Percentiles rank a stretch among this genome's conserved stretches.
Conservation (phyloP, 2,797 vertebrate genomes). For the Sebastes trivittatus region DNA sequence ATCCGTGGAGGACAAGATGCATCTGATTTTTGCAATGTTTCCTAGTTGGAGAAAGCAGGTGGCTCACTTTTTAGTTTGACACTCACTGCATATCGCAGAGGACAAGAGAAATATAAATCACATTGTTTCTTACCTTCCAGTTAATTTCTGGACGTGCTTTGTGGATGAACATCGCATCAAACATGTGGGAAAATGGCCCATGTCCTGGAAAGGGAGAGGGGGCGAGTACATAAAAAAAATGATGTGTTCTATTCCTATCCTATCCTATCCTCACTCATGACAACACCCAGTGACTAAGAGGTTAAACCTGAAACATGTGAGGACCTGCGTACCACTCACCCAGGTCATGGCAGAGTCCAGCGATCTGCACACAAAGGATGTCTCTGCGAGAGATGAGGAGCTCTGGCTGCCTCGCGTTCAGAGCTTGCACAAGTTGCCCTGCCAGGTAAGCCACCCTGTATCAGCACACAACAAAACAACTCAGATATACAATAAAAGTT, state of each 20-base stretch:
- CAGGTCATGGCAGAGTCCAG: conserved; percentile 96
- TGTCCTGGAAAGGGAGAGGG: conserved; percentile 84
- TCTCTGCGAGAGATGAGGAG: conserved; percentile 88
- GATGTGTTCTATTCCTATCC: not conserved
- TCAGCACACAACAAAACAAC: not conserved
- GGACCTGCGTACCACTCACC: conserved; percentile 79
- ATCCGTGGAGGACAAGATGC: too few species aligned
- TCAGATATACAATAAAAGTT: fast-evolving
- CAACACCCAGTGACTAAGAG: not conserved
- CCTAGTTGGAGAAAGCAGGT: too few species aligned
- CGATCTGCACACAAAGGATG: conserved; percentile 95
- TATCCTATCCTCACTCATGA: not conserved
- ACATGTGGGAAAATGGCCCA: conserved; percentile 97
- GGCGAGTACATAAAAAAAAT: not conserved
- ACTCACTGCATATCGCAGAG: not conserved
- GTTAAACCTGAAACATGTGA: not conserved
- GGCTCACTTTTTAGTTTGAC: not conserved
- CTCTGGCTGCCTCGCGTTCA: conserved; percentile 89
- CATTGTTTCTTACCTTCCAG: conserved; percentile 86
- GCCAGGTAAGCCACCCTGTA: conserved; percentile 91
- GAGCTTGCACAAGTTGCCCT: conserved; percentile 85
- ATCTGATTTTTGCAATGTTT: too few species aligned
- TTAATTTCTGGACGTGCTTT: conserved; percentile 77
- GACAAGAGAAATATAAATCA: not conserved
- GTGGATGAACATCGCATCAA: conserved; percentile 94